Base-by-base conservation (phyloP, 2,888 invertebrate species). In the Cataglyphis cursor region DNA sequence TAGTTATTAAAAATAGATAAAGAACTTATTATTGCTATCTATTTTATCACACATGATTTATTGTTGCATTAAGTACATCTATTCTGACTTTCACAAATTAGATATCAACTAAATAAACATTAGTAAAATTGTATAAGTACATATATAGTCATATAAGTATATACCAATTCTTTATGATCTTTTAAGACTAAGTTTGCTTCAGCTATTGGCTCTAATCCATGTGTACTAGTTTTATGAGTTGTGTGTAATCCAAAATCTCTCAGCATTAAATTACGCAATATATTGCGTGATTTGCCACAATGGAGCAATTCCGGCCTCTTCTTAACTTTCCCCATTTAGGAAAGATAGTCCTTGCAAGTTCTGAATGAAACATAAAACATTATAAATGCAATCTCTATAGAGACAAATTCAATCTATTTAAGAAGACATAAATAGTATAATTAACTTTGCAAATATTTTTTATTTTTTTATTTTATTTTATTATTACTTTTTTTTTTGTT, bases 171-270 rank as follows among this genome's bases (percentile, higher is more conserved):
- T 91, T 96, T 95, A 88, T 96, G 95, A 91, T 93, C 92, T 87
- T 96, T 97, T 88, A 96, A 95, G 24, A 97, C 96, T 85, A 97
- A 95, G 89, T 96, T 96, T 90, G 96, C 96, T 93, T 97, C 97
- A n/a, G 97, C 97, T 87, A 96, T 95, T 89, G 96, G 96, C 93
- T 96, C 96, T 83, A 96, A 95, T 64, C 96, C 96, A 61, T 95
- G 95, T 76, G 96, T 96, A 88, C 95, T 96, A 38, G 95, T 91
- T 87, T 91, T 94, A 66, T 91, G 90, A 9, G 89, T 88, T 31
- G 90, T 91, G 35, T 87, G 90, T 21, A 94, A 84, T 44, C 94
- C 94, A 75, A 92, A 89, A 74, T 95, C 93, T 41, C 94, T 90
- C 48, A 93, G 88, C 92, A 93, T 93, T 75, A 94, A 92, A 84